phyloP scores from a whole-genome alignment of 2,888 invertebrate genomes.

The Morpho achilles region DNA sequence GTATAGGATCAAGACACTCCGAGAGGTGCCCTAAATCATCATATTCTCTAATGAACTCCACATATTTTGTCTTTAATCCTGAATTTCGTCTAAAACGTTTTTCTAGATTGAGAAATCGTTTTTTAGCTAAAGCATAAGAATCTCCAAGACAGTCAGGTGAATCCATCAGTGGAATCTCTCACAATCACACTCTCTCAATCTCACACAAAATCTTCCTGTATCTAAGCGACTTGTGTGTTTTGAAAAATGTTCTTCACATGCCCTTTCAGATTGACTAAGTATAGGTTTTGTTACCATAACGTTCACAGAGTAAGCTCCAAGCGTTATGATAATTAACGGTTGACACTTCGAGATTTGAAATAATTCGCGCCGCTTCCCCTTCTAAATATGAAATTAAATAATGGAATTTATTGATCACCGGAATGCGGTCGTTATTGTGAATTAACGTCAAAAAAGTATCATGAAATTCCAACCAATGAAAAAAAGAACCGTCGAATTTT shows the following conservation, averaged over 20 bases:
- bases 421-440: not conserved
- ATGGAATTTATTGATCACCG: not conserved
- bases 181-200: not conserved
- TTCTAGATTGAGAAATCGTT: not conserved
- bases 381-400: not conserved
- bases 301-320: not conserved
- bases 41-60: no score
- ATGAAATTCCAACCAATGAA: not conserved
- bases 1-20: no score
- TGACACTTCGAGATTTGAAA: no score
- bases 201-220: not conserved
- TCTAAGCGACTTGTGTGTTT: not conserved
- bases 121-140: not conserved
- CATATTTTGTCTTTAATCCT: no score
- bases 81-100: not conserved
- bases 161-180: no score
- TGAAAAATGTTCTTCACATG: not conserved
- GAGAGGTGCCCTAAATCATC: no score
- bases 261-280: not conserved
- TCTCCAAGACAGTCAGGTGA: no score
- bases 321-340: no score
- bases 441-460: not conserved
- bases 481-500: not conserved
- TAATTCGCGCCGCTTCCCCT: no score
- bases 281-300: not conserved